These are phyloP conservation scores for Arenaria interpres DNA, from an alignment of 2,113 vertebrate species.

Conservation along the genomic window DNA sequence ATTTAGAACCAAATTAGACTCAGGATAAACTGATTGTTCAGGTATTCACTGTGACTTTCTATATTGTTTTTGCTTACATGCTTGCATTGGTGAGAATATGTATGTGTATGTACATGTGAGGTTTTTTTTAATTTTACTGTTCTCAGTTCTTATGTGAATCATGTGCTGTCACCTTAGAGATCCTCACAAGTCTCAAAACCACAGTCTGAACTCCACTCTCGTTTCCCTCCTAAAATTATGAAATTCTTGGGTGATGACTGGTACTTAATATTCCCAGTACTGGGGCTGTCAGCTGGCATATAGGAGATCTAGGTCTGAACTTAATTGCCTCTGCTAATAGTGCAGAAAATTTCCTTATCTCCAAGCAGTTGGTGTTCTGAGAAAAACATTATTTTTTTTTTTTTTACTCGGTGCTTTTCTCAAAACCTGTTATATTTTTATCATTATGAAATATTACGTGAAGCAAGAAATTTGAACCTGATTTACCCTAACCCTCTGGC, in stretches of 20 bases:
- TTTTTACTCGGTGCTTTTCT: background rate
- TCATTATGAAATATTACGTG: background rate
- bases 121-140: background rate
- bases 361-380: background rate
- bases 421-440: background rate
- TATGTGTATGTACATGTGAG: background rate
- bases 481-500: background rate
- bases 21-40: background rate
- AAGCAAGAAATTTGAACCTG: background rate
- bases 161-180: background rate
- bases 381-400: background rate
- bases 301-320: background rate
- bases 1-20: background rate
- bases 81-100: background rate
- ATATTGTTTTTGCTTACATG: background rate
- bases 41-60: background rate
- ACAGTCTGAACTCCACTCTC: background rate
- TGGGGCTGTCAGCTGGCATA: background rate
- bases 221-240: background rate
- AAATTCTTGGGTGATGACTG: background rate
- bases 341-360: background rate
- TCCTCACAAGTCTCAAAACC: background rate
- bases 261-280: background rate
- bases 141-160: background rate
- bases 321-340: background rate